Base-by-base conservation (phyloP, 2,797 vertebrate species). In the Darevskia mixta region DNA sequence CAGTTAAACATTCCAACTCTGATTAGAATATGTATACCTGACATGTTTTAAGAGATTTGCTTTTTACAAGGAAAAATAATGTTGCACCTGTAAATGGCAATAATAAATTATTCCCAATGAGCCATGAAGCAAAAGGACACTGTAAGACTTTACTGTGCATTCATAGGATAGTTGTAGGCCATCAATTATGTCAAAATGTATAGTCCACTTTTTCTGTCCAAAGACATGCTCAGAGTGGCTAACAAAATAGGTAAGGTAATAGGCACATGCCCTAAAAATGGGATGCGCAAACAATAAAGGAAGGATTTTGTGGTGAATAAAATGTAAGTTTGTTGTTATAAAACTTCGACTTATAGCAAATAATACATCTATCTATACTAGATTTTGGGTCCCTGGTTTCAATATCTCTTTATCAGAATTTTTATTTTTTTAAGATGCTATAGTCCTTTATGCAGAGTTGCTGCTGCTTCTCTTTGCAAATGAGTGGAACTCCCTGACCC, bases 301-400 rank as follows among this genome's bases (percentile, higher is more conserved):
- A 64, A 64, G 17, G 49, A 55, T 27, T 67, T 80, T 13, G 79
- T 11, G 20, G 10, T 38, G 18, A 23, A 61, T 79, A 35, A 61
- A 79, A 79, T 10, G 15, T 71, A 45, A 20, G 8, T 41, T 72
- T 45, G 49, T 55, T 17, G 6, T 55, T 49, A 83, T 72, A 72
- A 72, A 84, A 84, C 38, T n/a, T 64, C 15, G 35, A 85, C 29
- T 85, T 85, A 43, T 41, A 78, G 49, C n/a, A n/a, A 45, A n/a
- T 49, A 67, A 78, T 43, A 58, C 61, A 41, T 76, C 10, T 2
- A 41, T 61, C 25, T 35, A 67, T 41, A 82, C 17, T 20, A 64
- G 20, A 64, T 23, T 64, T 8, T 67, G 20, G 18, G 43, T 29
- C 43, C 80, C 43, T 7, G 61, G 38, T 38, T 82, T 67, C 82